Evolutionary conservation across 2,113 vertebrate genomes (phyloP).

Genomic region (Hymenochirus boettgeri): DNA sequence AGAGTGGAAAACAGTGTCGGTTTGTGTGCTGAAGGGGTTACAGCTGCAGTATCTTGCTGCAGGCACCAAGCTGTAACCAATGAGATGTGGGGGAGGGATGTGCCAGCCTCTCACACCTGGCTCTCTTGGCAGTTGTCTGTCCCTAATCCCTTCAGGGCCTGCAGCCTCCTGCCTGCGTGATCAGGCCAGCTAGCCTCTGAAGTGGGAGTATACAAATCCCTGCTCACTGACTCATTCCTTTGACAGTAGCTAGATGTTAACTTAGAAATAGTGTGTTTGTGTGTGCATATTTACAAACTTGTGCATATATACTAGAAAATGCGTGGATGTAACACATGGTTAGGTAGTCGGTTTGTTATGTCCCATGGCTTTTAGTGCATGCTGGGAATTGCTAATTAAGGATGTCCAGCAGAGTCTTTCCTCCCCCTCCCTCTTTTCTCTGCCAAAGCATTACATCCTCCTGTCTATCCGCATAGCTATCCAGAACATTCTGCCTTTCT

Average conservation of each 20-base stretch:
- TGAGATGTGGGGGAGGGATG: constrained; percentile 33
- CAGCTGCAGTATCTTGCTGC: constrained; percentile 38
- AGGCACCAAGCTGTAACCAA: constrained; percentile 37
- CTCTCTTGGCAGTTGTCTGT: constrained; percentile 37
- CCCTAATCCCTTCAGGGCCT: constrained; percentile 39
- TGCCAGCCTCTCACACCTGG: constrained; percentile 40
- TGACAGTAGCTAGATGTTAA: not conserved
- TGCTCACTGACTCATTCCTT: not conserved
- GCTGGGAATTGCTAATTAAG: constrained; percentile 42
- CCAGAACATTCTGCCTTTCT: constrained; percentile 37
- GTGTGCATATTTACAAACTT: not conserved
- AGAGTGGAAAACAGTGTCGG: too few species aligned
- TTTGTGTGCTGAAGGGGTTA: constrained; percentile 30
- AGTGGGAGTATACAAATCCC: constrained; percentile 9
- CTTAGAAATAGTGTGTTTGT: not conserved
- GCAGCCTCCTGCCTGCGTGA: constrained; percentile 31
- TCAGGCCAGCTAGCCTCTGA: constrained; percentile 30
- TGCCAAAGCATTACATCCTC: constrained; percentile 32
- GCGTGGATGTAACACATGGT: not conserved
- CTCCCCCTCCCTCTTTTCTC: constrained; percentile 5
- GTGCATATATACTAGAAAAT: not conserved
- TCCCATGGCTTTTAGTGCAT: constrained; percentile 31
- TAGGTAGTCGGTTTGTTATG: constrained; percentile 10
- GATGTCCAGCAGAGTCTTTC: constrained; percentile 33
- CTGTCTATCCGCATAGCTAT: constrained; percentile 39